Percentiles rank a stretch among this genome's conserved stretches.
These are phyloP conservation scores for Lymantria monacha DNA, from an alignment of 2,888 invertebrate genomes.

Conservation along the genomic window DNA sequence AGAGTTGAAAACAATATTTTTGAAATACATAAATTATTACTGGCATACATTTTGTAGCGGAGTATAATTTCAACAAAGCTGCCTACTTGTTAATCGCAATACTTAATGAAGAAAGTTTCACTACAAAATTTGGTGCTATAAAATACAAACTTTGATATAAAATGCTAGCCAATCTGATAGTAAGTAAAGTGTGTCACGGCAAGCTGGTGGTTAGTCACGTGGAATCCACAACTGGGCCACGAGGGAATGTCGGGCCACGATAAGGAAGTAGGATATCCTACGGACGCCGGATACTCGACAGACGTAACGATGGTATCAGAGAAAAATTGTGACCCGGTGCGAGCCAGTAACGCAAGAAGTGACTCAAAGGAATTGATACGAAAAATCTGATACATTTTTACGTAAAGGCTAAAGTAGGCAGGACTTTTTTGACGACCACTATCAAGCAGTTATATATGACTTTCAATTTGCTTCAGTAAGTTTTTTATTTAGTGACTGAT, in stretches of 20 bases:
- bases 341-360: constrained; percentile 18
- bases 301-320: constrained; percentile 53
- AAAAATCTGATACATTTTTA: constrained; percentile 10
- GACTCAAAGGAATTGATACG: constrained; percentile 4
- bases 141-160: constrained; percentile 48
- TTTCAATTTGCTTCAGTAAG: too few species aligned
- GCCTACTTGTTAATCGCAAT: constrained; percentile 54
- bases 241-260: constrained; percentile 44
- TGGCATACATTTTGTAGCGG: too few species aligned
- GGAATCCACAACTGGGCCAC: constrained; percentile 16
- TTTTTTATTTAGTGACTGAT: too few species aligned
- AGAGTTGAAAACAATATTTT: too few species aligned
- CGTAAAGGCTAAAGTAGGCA: constrained; percentile 8
- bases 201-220: constrained; percentile 35
- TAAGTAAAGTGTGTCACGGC: constrained; percentile 55
- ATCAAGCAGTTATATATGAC: too few species aligned
- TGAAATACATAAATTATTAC: too few species aligned
- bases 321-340: constrained; percentile 46
- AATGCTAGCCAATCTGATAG: constrained; percentile 56
- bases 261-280: constrained; percentile 65
- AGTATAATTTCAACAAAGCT: neutral
- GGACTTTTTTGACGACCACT: neutral
- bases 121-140: constrained; percentile 33
- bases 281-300: constrained; percentile 55
- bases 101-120: constrained; percentile 60